These are phyloP conservation scores for Heterodera schachtii DNA, from an alignment of 1,140 invertebrate species.

Conservation along the genomic window DNA sequence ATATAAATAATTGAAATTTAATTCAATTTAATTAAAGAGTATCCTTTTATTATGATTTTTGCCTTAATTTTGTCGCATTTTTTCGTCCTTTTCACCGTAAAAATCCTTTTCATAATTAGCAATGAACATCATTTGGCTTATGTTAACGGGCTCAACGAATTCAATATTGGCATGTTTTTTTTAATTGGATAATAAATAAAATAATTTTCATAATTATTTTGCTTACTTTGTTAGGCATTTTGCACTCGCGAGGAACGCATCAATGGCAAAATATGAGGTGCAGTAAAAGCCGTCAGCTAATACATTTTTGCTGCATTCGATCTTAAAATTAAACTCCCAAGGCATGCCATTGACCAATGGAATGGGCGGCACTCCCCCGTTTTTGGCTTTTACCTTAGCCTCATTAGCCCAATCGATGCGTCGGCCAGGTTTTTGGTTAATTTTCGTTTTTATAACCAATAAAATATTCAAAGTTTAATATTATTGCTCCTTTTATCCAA, in stretches of 20 bases:
- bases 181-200: not conserved
- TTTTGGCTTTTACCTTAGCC: constrained; percentile 5
- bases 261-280: constrained; percentile 28
- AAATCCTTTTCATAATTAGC: not conserved
- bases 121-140: not conserved
- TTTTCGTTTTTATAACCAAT: not conserved
- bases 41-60: no score
- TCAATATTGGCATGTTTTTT: constrained; percentile 14
- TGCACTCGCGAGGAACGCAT: not conserved
- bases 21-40: no score
- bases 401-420: constrained; percentile 15
- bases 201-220: no score
- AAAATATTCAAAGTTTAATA: not conserved
- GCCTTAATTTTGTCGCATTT: no score
- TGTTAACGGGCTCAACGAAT: not conserved
- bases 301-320: not conserved
- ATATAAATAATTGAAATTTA: no score
- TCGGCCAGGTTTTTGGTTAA: not conserved
- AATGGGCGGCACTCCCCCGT: constrained; percentile 6
- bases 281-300: no score
- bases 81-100: no score
- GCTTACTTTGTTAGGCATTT: constrained; percentile 8
- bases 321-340: not conserved
- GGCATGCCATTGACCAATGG: constrained; percentile 27
- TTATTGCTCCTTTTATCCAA: not conserved